Conservation (phyloP, 2,888 invertebrate species). For the Sycophila texana region DNA sequence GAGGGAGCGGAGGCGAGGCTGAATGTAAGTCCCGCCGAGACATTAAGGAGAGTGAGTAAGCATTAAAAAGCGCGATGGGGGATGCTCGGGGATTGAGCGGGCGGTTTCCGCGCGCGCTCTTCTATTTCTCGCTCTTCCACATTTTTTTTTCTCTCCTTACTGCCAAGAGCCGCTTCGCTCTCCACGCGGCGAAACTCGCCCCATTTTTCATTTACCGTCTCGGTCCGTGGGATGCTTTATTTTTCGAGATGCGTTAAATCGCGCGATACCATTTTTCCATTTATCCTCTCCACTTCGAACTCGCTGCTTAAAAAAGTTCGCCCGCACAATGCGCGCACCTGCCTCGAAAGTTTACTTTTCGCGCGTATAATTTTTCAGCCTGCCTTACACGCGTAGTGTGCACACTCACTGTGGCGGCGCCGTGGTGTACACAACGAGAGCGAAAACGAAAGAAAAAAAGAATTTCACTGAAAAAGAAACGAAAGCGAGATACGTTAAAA, state of each 20-base stretch:
- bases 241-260: not conserved
- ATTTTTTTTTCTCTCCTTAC: no score
- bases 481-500: not conserved
- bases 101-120: not conserved
- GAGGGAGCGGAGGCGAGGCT: not conserved
- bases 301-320: not conserved
- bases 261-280: not conserved
- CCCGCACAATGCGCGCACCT: not conserved
- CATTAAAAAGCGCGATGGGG: conserved; percentile 16
- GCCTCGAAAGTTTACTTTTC: not conserved
- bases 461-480: no score
- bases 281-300: not conserved
- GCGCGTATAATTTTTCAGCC: not conserved
- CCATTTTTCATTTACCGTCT: no score
- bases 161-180: no score
- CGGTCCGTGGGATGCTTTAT: no score
- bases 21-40: not conserved
- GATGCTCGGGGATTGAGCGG: not conserved
- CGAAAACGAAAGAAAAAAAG: not conserved
- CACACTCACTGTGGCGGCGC: not conserved
- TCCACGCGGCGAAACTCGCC: no score
- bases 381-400: not conserved
- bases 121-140: not conserved
- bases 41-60: conserved; percentile 10
- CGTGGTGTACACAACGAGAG: not conserved